Conservation (phyloP, 2,797 vertebrate species). For the Neosilurus hyrtlii region DNA sequence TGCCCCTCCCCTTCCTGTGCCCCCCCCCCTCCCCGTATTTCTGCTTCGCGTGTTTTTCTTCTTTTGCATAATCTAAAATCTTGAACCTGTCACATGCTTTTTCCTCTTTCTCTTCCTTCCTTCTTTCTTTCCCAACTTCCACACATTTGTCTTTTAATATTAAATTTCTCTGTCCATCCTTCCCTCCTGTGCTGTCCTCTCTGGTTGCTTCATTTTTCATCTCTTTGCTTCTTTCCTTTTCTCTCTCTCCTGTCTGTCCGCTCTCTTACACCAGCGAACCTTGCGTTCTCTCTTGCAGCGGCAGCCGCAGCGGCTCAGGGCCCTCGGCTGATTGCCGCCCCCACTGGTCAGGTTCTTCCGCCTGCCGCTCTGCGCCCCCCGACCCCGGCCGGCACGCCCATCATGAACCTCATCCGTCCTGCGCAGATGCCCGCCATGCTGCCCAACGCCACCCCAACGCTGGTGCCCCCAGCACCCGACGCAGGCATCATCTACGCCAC, state of each 20-base stretch:
- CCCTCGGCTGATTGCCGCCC: constrained; percentile 75
- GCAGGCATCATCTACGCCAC: constrained; percentile 81
- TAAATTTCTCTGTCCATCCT: not conserved
- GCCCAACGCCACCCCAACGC: constrained; percentile 77
- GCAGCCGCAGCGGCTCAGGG: constrained; percentile 80
- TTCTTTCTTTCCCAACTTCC: not conserved
- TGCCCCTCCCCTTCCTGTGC: constrained; percentile 63
- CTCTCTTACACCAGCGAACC: constrained; percentile 75
- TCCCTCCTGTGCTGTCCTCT: not conserved
- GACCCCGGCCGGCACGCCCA: constrained; percentile 71
- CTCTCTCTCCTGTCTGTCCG: constrained; percentile 53
- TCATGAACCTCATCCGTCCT: constrained; percentile 83
- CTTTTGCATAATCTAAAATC: not conserved
- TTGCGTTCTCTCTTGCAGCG: constrained; percentile 86
- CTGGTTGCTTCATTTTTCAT: constrained; percentile 1
- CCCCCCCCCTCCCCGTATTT: constrained; percentile 6
- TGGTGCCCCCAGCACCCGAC: constrained; percentile 77
- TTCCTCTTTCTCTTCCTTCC: not conserved
- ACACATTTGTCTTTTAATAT: not conserved
- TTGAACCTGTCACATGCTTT: constrained; percentile 8
- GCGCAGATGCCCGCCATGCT: constrained; percentile 79
- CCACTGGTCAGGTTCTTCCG: constrained; percentile 73
- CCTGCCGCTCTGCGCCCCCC: constrained; percentile 67
- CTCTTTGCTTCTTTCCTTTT: constrained; percentile 58
- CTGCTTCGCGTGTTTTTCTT: not conserved